phyloP scores from a whole-genome alignment of 2,797 vertebrate species.

The Erpetoichthys calabaricus region DNA sequence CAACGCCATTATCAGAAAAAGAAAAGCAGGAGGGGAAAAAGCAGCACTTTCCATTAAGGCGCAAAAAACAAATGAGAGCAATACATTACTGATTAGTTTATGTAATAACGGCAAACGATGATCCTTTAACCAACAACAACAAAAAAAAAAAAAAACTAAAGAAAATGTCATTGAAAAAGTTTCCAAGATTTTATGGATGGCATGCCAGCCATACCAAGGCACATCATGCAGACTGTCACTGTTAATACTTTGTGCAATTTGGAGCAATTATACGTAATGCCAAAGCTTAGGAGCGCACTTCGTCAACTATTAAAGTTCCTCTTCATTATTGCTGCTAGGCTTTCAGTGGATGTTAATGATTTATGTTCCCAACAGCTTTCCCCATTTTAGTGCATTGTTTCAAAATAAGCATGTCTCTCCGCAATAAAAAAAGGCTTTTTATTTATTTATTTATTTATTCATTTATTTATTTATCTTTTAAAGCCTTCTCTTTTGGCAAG shows the following conservation, averaged over 20 bases:
- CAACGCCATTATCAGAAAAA: too few relatives aligned
- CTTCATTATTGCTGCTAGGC: conserved; percentile 54
- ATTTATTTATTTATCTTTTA: too few relatives aligned
- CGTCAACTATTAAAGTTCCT: conserved; percentile 45
- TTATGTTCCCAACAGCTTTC: conserved; percentile 4
- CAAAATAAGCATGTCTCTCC: conserved; percentile 33
- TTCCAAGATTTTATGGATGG: conserved; percentile 21
- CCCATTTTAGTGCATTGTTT: conserved; percentile 40
- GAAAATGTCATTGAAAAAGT: conserved; percentile 55
- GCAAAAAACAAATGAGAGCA: too few relatives aligned
- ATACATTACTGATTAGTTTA: background rate
- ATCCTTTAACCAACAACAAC: background rate
- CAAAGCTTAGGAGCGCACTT: conserved; percentile 48
- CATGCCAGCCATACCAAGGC: background rate
- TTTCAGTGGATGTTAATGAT: conserved; percentile 54
- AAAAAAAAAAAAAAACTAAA: conserved; percentile 41
- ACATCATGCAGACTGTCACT: conserved; percentile 47
- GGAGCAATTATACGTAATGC: conserved; percentile 40
- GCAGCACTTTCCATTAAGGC: too few relatives aligned
- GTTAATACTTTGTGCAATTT: conserved; percentile 58
- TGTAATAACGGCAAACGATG: background rate
- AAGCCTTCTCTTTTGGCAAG: background rate
- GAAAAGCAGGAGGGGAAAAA: too few relatives aligned
- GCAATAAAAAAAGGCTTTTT: conserved; percentile 18
- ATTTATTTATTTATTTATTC: background rate